phyloP scores from a whole-genome alignment of 2,888 invertebrate genomes.

The Charanyca ferruginea region DNA sequence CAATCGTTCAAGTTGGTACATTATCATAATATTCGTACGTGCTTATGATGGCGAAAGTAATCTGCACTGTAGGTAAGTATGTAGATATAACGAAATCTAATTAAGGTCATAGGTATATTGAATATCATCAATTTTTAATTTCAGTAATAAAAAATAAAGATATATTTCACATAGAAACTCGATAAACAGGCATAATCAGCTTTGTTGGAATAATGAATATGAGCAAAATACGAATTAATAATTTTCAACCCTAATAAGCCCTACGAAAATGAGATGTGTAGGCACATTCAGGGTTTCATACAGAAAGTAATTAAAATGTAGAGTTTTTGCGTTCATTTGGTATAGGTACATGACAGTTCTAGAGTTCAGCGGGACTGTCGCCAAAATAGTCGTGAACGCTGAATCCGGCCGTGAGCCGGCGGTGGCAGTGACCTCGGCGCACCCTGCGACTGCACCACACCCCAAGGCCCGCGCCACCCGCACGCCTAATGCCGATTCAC shows the following conservation, averaged over 20 bases:
- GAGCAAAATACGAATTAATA: neutral
- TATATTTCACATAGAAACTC: constrained; percentile 4
- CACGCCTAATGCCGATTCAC: constrained; percentile 67
- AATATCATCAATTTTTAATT: constrained; percentile 23
- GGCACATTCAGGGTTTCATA: constrained; percentile 7
- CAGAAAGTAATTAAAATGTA: constrained; percentile 40
- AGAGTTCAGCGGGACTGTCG: constrained; percentile 79
- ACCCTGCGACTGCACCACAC: constrained; percentile 89
- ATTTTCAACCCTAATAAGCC: neutral
- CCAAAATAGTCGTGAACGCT: constrained; percentile 82
- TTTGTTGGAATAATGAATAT: neutral
- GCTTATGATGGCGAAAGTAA: constrained; percentile 42
- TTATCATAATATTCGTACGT: constrained; percentile 45
- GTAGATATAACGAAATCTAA: constrained; percentile 27
- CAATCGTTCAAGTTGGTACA: constrained; percentile 27
- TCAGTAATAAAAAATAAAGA: constrained; percentile 11
- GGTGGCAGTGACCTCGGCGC: constrained; percentile 92
- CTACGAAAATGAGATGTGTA: neutral
- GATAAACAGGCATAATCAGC: constrained; percentile 9
- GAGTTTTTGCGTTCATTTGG: constrained; percentile 22
- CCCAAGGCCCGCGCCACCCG: constrained; percentile 60
- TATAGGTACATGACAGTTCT: constrained; percentile 41
- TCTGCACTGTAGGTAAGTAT: constrained; percentile 25
- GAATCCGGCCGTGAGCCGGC: constrained; percentile 85
- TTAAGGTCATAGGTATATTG: constrained; percentile 30